Base-by-base conservation (phyloP, 2,888 invertebrate species). In the Drosophila nr. fundita region DNA sequence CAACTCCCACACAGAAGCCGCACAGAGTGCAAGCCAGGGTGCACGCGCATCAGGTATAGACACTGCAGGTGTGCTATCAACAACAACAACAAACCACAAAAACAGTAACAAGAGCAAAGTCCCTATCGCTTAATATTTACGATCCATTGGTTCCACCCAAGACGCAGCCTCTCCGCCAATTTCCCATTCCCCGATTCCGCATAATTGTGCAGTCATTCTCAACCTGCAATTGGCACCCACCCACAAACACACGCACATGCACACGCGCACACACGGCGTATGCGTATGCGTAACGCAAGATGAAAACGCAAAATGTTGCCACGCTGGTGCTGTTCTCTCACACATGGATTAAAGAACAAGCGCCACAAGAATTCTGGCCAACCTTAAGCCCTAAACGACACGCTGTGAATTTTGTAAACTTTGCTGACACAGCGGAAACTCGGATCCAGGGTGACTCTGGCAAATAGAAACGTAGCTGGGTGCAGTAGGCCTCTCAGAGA, bases 181-280 rank as follows among this genome's bases (percentile, higher is more conserved):
- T 65, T 68, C 58, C 57, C 50, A 24, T 15, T 54, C 45, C 34
- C n/a, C 36, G 32, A 4, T 27, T 13, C 30, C 60, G 30, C 74
- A 83, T 88, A 90, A 89, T 87, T 90, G 88, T 79, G 78, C 83
- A 85, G 78, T 80, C 89, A 87, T 85, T 76, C 73, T 82, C 81
- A 66, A 55, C 52, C 61, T 29, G 38, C 50, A 42, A 50, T 45
- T 52, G 59, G 18, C 60, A 49, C 27, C 13, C 36, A 55, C 30
- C 36, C 38, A 48, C 27, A 40, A 24, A 40, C 18, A n/a, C 34
- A 45, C 50, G 30, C 34, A 36, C 27, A 18, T n/a, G 11, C 24
- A 8, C 18, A 27, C 34, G 54, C 42, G 18, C 69, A 66, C 34
- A 75, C 53, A 55, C 42, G 77, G 69, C 77, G 82, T 82, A 73